Percentiles rank a stretch among this genome's conserved stretches.
Conservation (phyloP, 1,140 invertebrate genomes). For the Spodoptera frugiperda region DNA sequence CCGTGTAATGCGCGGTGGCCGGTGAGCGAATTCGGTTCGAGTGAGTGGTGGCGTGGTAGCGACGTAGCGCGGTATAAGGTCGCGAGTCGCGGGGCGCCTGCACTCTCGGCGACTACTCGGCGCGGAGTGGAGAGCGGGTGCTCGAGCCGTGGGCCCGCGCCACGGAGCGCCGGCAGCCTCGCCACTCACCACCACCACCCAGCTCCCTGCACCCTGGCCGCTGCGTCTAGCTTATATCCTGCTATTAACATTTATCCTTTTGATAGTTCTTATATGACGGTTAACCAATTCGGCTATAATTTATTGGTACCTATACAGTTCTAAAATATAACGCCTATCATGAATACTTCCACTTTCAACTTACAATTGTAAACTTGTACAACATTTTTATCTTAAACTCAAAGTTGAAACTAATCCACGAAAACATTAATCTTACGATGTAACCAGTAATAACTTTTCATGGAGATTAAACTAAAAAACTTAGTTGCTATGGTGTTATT, state of each 20-base stretch:
- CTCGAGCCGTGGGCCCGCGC: slow-evolving; percentile 25
- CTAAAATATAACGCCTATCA: background rate
- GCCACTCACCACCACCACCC: slow-evolving; percentile 1
- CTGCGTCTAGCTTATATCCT: background rate
- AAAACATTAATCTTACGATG: background rate
- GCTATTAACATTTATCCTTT: background rate
- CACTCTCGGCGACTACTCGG: slow-evolving; percentile 68
- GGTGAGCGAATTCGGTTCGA: slow-evolving; percentile 58
- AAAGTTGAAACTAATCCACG: too few species aligned
- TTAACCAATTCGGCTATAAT: too few species aligned
- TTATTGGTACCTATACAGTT: background rate
- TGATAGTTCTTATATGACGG: too few species aligned
- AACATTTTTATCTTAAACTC: background rate
- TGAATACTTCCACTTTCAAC: background rate
- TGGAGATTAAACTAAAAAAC: background rate
- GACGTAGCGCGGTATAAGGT: background rate
- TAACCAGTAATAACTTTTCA: background rate
- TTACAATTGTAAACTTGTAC: too few species aligned
- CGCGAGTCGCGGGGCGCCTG: slow-evolving; percentile 60
- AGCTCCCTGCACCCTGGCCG: background rate
- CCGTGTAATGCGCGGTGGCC: slow-evolving; percentile 60
- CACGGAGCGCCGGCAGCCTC: slow-evolving; percentile 46
- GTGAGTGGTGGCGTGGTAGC: slow-evolving; percentile 47
- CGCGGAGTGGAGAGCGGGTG: slow-evolving; percentile 59
- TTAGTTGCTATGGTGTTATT: slow-evolving; percentile 10